Evolutionary conservation across 1,140 invertebrate species (phyloP).

Genomic region (Bombus pyrosoma): DNA sequence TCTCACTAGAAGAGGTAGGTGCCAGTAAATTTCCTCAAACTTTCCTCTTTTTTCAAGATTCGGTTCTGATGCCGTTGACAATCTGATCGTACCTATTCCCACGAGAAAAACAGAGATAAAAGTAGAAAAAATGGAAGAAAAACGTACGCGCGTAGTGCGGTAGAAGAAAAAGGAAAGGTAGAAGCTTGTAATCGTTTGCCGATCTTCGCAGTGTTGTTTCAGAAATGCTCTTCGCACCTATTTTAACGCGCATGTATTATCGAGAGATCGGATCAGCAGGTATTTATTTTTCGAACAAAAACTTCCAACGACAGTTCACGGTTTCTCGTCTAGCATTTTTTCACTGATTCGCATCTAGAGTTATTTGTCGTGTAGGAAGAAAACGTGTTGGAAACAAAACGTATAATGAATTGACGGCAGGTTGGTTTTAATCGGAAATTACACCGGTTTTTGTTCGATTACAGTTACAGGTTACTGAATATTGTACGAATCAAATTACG

Average conservation of each 20-base stretch:
- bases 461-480: not conserved
- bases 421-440: not conserved
- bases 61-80: constrained; percentile 19
- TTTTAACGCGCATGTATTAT: constrained; percentile 67
- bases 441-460: too few species aligned
- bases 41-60: constrained; percentile 12
- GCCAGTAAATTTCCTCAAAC: constrained; percentile 56
- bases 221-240: constrained; percentile 66
- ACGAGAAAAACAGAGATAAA: not conserved
- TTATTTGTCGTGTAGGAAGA: constrained; percentile 45
- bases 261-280: constrained; percentile 52
- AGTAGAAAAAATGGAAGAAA: not conserved
- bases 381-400: not conserved
- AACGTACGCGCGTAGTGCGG: not conserved
- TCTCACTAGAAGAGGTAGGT: constrained; percentile 24
- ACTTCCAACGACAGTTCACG: constrained; percentile 39
- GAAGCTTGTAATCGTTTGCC: constrained; percentile 35
- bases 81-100: constrained; percentile 59
- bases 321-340: constrained; percentile 35
- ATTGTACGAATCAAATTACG: not conserved
- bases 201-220: constrained; percentile 48
- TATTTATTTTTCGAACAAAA: constrained; percentile 61
- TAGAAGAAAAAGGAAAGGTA: not conserved
- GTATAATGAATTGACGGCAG: not conserved
- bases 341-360: constrained; percentile 46